phyloP scores from a whole-genome alignment of 2,888 invertebrate genomes.

The Erebia ligea region DNA sequence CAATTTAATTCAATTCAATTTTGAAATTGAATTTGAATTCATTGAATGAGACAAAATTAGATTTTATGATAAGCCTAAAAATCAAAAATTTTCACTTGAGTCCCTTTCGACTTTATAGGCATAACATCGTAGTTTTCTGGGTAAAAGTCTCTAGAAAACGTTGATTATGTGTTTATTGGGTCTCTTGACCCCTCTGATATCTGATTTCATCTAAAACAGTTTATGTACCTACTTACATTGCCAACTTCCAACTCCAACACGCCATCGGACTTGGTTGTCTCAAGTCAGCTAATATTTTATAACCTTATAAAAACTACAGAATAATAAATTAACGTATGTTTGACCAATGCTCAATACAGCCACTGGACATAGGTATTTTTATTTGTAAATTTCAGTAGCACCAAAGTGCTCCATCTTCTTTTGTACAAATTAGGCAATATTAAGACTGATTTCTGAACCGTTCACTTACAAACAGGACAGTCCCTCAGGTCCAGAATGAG shows the following conservation, averaged over 20 bases:
- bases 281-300: neutral
- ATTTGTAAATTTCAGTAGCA: too few relatives aligned
- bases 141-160: slow-evolving; percentile 25
- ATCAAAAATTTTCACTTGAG: neutral
- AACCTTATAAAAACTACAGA: neutral
- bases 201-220: slow-evolving; percentile 49
- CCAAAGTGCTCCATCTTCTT: too few relatives aligned
- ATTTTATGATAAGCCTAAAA: neutral
- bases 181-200: slow-evolving; percentile 54
- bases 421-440: too few relatives aligned
- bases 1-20: too few relatives aligned
- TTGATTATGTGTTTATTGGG: slow-evolving; percentile 68
- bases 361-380: too few relatives aligned
- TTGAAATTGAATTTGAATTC: too few relatives aligned
- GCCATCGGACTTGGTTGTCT: neutral
- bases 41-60: too few relatives aligned
- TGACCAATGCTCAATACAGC: too few relatives aligned
- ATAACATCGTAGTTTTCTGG: slow-evolving; percentile 13
- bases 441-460: too few relatives aligned
- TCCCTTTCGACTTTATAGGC: neutral
- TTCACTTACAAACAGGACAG: too few relatives aligned
- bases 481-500: too few relatives aligned
- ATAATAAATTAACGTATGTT: neutral
- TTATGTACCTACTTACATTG: neutral
- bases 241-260: neutral